A percentile compares a stretch with the other conserved stretches of the same genome.
Evolutionary conservation across 1,140 invertebrate species (phyloP).

Genomic region (Drosophila willistoni): DNA sequence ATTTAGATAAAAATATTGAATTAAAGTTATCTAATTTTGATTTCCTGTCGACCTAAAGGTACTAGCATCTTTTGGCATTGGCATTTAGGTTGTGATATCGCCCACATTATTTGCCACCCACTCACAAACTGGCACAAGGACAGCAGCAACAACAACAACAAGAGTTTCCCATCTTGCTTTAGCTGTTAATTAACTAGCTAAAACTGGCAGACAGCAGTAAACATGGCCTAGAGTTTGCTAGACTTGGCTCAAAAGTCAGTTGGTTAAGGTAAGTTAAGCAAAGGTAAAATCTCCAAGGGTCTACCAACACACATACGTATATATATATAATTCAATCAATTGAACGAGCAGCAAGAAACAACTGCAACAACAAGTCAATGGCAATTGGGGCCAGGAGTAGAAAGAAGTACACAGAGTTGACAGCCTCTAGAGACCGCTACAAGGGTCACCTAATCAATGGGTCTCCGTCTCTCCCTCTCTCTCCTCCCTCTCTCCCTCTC

Average conservation of each 20-base stretch:
- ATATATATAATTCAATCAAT: constrained; percentile 79
- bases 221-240: constrained; percentile 32
- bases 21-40: too few relatives aligned
- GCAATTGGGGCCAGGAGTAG: constrained; percentile 68
- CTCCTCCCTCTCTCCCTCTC: constrained; percentile 2
- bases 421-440: constrained; percentile 62
- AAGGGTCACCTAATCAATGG: constrained; percentile 80
- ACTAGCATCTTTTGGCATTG: too few relatives aligned
- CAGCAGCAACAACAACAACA: constrained; percentile 34
- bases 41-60: too few relatives aligned
- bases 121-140: constrained; percentile 74
- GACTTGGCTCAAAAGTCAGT: constrained; percentile 55
- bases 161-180: constrained; percentile 15
- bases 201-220: constrained; percentile 49
- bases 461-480: constrained; percentile 33
- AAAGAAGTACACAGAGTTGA: constrained; percentile 35
- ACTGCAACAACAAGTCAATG: constrained; percentile 59
- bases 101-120: constrained; percentile 46
- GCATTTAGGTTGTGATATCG: constrained; percentile 21
- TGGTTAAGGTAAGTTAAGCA: constrained; percentile 21
- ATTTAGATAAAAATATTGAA: neutral
- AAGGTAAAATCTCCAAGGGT: constrained; percentile 44
- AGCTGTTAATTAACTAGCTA: constrained; percentile 77
- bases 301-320: neutral
- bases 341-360: constrained; percentile 50